phyloP scores from a whole-genome alignment of 2,797 vertebrate species.

The Crenuchus spilurus region DNA sequence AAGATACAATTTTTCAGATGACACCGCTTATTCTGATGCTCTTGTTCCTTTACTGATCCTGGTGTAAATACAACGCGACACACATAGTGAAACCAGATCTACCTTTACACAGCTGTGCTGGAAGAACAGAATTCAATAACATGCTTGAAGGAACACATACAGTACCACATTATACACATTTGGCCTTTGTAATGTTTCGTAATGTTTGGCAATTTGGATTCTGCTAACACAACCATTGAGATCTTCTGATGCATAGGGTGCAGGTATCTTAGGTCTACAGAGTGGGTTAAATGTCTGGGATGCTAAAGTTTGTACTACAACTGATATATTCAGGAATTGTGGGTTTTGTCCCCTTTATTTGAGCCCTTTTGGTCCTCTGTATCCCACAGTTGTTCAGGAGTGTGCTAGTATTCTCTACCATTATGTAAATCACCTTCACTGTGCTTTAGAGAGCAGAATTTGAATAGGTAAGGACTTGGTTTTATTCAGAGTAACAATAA shows the following conservation, averaged over 20 bases:
- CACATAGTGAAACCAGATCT: background rate
- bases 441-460: no score
- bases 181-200: background rate
- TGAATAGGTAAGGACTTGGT: no score
- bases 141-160: background rate
- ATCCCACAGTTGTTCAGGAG: no score
- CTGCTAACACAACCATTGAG: background rate
- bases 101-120: background rate
- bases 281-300: background rate
- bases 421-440: no score
- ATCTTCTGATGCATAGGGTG: background rate
- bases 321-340: no score
- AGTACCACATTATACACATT: background rate
- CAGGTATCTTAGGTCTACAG: background rate
- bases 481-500: no score
- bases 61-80: background rate
- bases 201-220: background rate
- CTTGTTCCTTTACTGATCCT: background rate
- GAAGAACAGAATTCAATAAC: conserved; percentile 8
- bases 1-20: conserved; percentile 27
- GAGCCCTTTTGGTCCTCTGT: no score
- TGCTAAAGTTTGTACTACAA: conserved; percentile 34
- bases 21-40: background rate
- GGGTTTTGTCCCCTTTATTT: no score
- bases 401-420: no score